These are phyloP conservation scores for Mallateleia sp. DNA, from an alignment of 2,888 invertebrate species.

Conservation along the genomic window DNA sequence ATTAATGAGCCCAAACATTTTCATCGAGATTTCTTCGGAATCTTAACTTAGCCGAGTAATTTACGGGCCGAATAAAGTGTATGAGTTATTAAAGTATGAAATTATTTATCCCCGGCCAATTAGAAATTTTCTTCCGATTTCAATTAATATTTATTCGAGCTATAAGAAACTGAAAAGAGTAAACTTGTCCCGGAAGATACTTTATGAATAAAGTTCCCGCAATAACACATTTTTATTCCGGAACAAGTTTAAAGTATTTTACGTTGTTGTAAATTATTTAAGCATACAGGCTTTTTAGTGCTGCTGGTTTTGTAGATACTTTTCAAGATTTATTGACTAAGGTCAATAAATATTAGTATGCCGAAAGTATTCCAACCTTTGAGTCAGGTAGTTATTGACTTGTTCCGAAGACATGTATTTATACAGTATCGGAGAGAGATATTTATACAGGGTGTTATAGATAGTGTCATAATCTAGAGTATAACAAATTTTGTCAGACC, in stretches of 20 bases:
- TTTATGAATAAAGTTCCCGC: neutral
- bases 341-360: too few relatives aligned
- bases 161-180: neutral
- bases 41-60: conserved; percentile 33
- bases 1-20: conserved; percentile 65
- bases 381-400: too few relatives aligned
- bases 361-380: too few relatives aligned
- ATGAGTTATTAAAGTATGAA: conserved; percentile 51
- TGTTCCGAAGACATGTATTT: too few relatives aligned
- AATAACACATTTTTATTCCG: neutral
- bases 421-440: too few relatives aligned
- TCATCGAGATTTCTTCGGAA: conserved; percentile 47
- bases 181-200: neutral
- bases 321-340: too few relatives aligned
- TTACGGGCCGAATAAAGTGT: conserved; percentile 39
- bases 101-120: conserved; percentile 55
- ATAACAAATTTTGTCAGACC: too few relatives aligned
- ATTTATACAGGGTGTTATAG: too few relatives aligned
- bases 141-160: conserved; percentile 41
- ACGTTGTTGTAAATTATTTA: neutral
- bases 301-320: too few relatives aligned
- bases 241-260: neutral
- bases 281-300: too few relatives aligned
- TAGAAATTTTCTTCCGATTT: conserved; percentile 44
- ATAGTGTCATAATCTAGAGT: too few relatives aligned